These are phyloP conservation scores for Fragum whitleyi DNA, from an alignment of 2,888 invertebrate genomes.

Conservation along the genomic window DNA sequence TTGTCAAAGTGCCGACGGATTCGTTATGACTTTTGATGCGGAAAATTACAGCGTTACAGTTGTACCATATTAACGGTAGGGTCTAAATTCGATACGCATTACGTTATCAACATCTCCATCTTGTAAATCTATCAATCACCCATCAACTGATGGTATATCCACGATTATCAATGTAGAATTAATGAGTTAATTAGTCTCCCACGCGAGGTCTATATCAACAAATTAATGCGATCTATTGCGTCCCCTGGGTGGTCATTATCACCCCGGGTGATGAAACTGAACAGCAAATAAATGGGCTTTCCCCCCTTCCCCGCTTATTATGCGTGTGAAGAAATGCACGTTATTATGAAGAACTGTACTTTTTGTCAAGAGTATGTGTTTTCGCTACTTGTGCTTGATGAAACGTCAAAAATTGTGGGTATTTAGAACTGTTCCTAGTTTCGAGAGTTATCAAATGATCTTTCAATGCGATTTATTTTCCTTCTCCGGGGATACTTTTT, in stretches of 20 bases:
- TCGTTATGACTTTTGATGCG: neutral
- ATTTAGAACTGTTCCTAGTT: no score
- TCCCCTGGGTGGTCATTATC: slow-evolving; percentile 50
- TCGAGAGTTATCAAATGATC: no score
- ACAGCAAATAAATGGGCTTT: neutral
- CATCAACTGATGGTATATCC: slow-evolving; percentile 14
- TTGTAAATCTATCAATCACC: slow-evolving; percentile 34
- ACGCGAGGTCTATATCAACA: slow-evolving; percentile 58
- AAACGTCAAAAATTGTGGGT: no score
- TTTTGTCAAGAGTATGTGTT: no score
- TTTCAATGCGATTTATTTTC: no score
- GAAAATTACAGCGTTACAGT: neutral
- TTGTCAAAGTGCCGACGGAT: no score
- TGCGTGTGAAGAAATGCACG: no score
- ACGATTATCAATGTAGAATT: slow-evolving; percentile 38
- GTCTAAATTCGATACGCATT: slow-evolving; percentile 14
- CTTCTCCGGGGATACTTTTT: no score
- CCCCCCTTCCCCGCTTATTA: no score
- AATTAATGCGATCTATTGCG: slow-evolving; percentile 39
- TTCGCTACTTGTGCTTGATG: no score
- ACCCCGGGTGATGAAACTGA: slow-evolving; percentile 27
- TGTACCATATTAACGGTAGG: neutral
- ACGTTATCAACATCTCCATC: slow-evolving; percentile 18
- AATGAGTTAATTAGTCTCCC: slow-evolving; percentile 63
- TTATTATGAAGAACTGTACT: no score